Conservation (phyloP, 2,888 invertebrate species). For the Apotomis turbidana region DNA sequence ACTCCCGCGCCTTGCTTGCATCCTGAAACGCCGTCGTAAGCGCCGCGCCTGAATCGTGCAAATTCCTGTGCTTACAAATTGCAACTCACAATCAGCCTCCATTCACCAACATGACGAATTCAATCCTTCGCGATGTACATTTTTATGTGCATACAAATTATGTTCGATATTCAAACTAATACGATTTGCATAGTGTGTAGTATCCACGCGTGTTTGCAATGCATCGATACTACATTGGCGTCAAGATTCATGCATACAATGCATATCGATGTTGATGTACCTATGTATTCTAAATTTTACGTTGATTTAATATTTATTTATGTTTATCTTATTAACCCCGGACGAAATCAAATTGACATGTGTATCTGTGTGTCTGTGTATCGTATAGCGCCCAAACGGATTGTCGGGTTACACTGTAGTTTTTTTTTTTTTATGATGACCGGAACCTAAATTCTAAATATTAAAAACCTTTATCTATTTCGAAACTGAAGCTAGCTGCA, state of each 20-base stretch:
- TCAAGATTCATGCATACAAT: constrained; percentile 20
- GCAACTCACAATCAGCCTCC: constrained; percentile 40
- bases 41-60: constrained; percentile 33
- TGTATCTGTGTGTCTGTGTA: no score
- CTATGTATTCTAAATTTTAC: background rate
- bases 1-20: constrained; percentile 29
- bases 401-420: no score
- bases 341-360: no score
- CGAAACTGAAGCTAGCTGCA: no score
- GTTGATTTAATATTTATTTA: no score
- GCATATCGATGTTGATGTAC: constrained; percentile 5
- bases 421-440: no score
- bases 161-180: constrained; percentile 35
- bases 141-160: constrained; percentile 40
- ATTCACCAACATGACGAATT: constrained; percentile 37
- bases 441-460: no score
- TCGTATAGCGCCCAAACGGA: no score
- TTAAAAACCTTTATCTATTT: no score
- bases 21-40: constrained; percentile 36
- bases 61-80: constrained; percentile 42
- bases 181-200: constrained; percentile 14
- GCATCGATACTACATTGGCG: constrained; percentile 10
- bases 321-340: no score
- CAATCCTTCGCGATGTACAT: constrained; percentile 36
- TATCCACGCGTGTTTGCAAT: constrained; percentile 11